phyloP scores from a whole-genome alignment of 1,140 invertebrate species.

The Monochamus saltuarius region DNA sequence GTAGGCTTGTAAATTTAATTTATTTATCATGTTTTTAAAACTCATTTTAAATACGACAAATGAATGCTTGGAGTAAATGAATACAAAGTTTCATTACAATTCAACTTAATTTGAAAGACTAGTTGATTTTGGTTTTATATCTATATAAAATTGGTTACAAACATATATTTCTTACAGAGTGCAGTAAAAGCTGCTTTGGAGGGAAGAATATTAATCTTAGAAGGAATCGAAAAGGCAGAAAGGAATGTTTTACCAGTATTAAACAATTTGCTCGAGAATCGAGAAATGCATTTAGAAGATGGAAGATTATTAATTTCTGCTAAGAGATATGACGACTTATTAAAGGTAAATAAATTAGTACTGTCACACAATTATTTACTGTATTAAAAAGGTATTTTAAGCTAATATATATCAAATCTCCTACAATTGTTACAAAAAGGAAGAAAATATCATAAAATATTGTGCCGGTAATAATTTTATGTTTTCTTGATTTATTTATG shows the following conservation, averaged over 20 bases:
- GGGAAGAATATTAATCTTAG: conserved; percentile 88
- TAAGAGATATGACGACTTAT: conserved; percentile 85
- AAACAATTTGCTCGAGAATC: conserved; percentile 98
- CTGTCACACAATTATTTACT: conserved; percentile 1
- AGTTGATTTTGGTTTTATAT: not conserved
- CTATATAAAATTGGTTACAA: not conserved
- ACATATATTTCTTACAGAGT: conserved; percentile 62
- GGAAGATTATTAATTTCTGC: conserved; percentile 90
- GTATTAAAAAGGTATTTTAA: too few relatives aligned
- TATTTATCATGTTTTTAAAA: too few relatives aligned
- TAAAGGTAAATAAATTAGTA: conserved; percentile 63
- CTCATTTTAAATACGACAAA: too few relatives aligned
- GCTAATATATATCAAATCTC: too few relatives aligned
- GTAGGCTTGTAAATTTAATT: too few relatives aligned
- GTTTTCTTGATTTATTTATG: conserved; percentile 36
- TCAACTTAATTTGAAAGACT: too few relatives aligned
- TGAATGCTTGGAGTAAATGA: too few relatives aligned
- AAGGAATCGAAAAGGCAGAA: conserved; percentile 97
- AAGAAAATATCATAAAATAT: not conserved
- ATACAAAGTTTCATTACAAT: too few relatives aligned
- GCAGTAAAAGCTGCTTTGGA: conserved; percentile 87
- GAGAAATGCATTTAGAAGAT: conserved; percentile 98
- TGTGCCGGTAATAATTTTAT: not conserved
- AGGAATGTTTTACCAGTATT: conserved; percentile 94
- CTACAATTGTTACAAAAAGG: not conserved